These are phyloP conservation scores for Ornithoptera priamus DNA, from an alignment of 2,888 invertebrate genomes.

Conservation along the genomic window DNA sequence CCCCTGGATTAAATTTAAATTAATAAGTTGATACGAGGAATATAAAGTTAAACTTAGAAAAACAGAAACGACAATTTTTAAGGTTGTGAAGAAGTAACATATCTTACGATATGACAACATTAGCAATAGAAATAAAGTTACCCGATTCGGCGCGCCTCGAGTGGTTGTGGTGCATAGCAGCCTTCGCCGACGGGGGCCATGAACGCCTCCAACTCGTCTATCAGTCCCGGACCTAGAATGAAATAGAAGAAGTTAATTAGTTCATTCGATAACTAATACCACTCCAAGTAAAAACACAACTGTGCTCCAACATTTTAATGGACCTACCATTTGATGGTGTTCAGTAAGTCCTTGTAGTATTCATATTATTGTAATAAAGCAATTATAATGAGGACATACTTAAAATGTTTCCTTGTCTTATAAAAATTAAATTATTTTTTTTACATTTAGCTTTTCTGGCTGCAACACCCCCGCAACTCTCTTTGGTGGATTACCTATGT, in stretches of 20 bases:
- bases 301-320: no score
- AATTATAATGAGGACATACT: no score
- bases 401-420: no score
- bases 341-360: no score
- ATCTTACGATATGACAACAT: background rate
- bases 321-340: no score
- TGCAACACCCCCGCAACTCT: no score
- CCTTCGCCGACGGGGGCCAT: constrained; percentile 86
- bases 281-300: no score
- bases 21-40: background rate
- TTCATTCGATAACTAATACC: no score
- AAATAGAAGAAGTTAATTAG: background rate
- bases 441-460: no score
- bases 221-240: constrained; percentile 90
- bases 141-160: constrained; percentile 70
- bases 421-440: no score
- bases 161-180: constrained; percentile 64
- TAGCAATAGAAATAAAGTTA: constrained; percentile 34
- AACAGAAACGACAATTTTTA: background rate
- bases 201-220: constrained; percentile 94
- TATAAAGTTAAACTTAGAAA: background rate
- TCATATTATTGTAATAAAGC: no score
- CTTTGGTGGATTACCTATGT: no score
- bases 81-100: background rate
- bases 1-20: constrained; percentile 58